These are phyloP conservation scores for Luscinia megarhynchos DNA, from an alignment of 2,797 vertebrate species.

Conservation along the genomic window DNA sequence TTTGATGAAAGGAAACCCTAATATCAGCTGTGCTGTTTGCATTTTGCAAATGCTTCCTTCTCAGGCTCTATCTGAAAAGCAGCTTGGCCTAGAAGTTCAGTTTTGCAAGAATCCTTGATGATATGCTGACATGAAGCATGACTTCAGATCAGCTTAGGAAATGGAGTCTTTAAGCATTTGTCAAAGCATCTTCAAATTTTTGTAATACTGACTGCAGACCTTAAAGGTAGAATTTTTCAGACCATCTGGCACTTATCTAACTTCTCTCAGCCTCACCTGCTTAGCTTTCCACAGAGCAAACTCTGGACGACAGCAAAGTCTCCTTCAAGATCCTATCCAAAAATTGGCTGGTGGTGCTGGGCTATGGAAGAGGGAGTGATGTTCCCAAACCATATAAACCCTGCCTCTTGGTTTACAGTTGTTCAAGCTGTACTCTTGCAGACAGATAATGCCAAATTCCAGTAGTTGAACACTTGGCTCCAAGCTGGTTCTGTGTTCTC, in stretches of 20 bases:
- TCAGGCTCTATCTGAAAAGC: background rate
- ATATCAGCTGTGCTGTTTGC: background rate
- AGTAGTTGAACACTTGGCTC: background rate
- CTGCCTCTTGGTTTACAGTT: background rate
- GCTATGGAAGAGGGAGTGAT: background rate
- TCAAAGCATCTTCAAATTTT: background rate
- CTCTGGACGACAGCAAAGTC: background rate
- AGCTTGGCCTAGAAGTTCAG: background rate
- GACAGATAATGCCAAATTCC: background rate
- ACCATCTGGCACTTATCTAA: background rate
- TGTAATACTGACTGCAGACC: background rate
- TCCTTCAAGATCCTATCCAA: background rate
- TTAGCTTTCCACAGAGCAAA: background rate
- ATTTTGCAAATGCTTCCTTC: constrained; percentile 10
- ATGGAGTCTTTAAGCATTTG: background rate
- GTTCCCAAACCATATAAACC: background rate
- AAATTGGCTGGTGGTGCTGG: background rate
- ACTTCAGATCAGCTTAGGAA: background rate
- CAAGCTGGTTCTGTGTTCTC: background rate
- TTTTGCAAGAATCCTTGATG: background rate
- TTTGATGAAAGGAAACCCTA: background rate
- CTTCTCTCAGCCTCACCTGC: background rate
- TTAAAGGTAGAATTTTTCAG: background rate
- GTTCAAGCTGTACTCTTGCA: background rate
- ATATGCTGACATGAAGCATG: background rate